Base-by-base conservation (phyloP, 2,113 vertebrate genomes). In the Morone saxatilis region DNA sequence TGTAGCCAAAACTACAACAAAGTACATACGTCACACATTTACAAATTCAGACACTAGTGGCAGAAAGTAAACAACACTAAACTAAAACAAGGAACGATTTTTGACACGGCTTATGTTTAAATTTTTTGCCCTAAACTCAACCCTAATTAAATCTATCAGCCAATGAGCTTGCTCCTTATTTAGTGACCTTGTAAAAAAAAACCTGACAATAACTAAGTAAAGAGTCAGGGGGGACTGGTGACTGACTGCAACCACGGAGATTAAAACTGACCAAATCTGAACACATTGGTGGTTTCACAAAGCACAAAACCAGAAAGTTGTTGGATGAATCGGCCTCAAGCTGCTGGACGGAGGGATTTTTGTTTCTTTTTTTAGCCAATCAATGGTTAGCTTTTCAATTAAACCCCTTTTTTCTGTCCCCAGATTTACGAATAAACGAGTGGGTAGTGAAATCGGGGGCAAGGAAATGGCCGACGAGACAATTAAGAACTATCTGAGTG, bases 261-360 rank as follows among this genome's bases (percentile, higher is more conserved):
- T 71, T 19, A 50, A 69, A 71, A 47, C 40, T 54, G 2, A 65
- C 40, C 14, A 51, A 20, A 63, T 80, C 51, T 67, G 31, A 31
- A 31, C 31, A 31, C 31, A 31, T 31, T 36, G 41, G 56, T 65
- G 14, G 83, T 68, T 67, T 85, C 65, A 86, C 56, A 31, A 88
- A 88, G 83, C 83, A 88, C 83, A 83, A 77, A 81, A 77, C 7
- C 70, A 51, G 56, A 51, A 70, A 51, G 40, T 40, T 63, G 45
- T 57, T 47, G 16, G 50, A 81, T 9, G 38, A 79, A 65, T 74
- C 36, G 1, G n/a, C 72, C 9, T 65, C 73, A 48, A 53, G 31
- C 38, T 47, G 59, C 59, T 50, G 47, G 57, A 69, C 12, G 40
- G 31, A 77, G 22, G 11, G 6, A 45, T 57, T 48, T 36, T 72